Base-by-base conservation (phyloP, 2,888 invertebrate genomes). In the Coleophora flavipennella region DNA sequence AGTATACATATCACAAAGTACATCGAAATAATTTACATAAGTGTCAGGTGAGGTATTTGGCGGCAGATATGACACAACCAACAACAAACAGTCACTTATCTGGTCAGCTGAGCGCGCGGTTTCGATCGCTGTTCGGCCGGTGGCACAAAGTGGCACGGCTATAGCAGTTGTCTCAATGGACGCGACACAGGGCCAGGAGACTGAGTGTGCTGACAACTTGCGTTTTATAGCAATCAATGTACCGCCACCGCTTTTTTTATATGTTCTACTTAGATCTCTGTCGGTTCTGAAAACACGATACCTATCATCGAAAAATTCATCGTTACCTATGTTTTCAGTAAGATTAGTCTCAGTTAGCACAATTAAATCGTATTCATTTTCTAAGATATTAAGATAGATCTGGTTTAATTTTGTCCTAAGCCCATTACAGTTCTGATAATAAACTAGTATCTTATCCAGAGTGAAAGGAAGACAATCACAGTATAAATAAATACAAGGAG, bases 391-490 rank as follows among this genome's bases (percentile, higher is more conserved):
- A 2, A 14, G 8, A 20, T 32, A 29, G 3, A 40, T 9, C 1
- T 26, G 27, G 9, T 32, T 25, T 9, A 40, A 31, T 33, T 40
- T 40, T 7, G 40, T 31, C 9, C 29, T 36, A 1, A 40, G 28
- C n/a, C 40, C 40, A 25, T 27, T 29, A 36, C 40, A 40, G 32
- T 40, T 36, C 33, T 40, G 40, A 20, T 36, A 36, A n/a, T 36
- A 40, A 33, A 40, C 27, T 3, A 14, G 28, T 13, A 34, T 8
- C 8, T 39, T 39, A 28, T 29, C 25, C 32, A 32, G 2, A 8
- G 8, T 32, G 8, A 32, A 4, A 13, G 10, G 8, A n/a, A 31
- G n/a, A 31, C 8, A 31, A 31, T n/a, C 3, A 31, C 11, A 31
- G 11, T 31, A 31, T 31, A 10, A 31, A n/a, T 31, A 31, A n/a